Evolutionary conservation across 53 echinoderm and acorn worm genomes (phyloP), one percentile per base, ranked within the genome.

Genomic region (Patiria pectinifera): DNA sequence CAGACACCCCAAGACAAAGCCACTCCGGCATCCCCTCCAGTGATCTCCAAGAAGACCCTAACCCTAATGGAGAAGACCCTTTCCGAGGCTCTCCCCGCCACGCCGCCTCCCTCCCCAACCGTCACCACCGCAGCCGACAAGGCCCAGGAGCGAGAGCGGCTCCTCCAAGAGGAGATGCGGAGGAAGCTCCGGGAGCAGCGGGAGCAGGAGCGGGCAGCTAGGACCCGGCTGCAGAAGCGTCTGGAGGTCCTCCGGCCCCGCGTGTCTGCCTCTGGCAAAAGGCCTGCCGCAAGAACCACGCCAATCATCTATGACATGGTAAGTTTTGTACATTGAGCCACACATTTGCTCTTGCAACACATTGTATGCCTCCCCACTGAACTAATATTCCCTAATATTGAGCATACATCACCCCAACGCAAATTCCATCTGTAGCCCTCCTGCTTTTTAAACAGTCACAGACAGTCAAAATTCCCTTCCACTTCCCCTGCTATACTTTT

Each of bases 221-320:
- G 96, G 62, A 44, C 88, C 77, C 87, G 97, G 59, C 86, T 98
- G 22, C 95, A 96, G 95, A 94, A 80, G 78, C 97, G 96, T 24
- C 87, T 98, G 79, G 94, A 94, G 69, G 87, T 92, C 16, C 91
- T 96, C 69, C 90, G 83, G 21, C 97, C 97, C 5, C 85, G 91
- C 84, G 43, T 72, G 43, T 97, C 96, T 13, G 53, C 87, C 23
- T 84, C 94, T 25, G 94, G 92, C 44, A 98, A 96, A 76, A 58
- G 78, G 23, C 89, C 90, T 8, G 78, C 87, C 9, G 96, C 96
- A 10, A 59, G 85, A 49, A 86, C 84, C n/a, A 97, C 99, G 15
- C 93, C 93, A 6, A 91, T 96, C 16, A 59, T 98, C 85, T 98
- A 95, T 94, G 99, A 98, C 53, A 49, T 97, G 93, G 99, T 98